phyloP scores from a whole-genome alignment of 53 echinoderm and acorn worm genomes.

The Apostichopus leukothele region DNA sequence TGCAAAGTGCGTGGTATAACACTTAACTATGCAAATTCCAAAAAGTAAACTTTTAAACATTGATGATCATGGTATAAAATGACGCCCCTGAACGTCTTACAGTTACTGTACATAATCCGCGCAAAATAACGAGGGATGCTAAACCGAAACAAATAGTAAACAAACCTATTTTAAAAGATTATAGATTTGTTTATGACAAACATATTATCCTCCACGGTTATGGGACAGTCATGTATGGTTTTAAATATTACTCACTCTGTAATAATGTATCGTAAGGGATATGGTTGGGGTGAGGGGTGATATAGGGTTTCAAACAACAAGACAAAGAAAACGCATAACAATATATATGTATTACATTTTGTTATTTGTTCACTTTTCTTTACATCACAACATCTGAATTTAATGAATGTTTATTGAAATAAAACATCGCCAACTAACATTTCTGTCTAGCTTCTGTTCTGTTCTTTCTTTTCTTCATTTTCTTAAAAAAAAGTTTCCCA shows the following conservation, averaged over 20 bases:
- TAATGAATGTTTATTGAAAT: too few relatives aligned
- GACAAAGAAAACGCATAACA: too few relatives aligned
- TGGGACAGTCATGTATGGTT: slow-evolving; percentile 55
- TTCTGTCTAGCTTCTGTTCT: too few relatives aligned
- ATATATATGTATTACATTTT: too few relatives aligned
- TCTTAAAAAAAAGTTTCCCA: too few relatives aligned
- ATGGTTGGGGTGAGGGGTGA: too few relatives aligned
- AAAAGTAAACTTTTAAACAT: slow-evolving; percentile 63
- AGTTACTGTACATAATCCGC: slow-evolving; percentile 26
- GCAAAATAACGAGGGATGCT: slow-evolving; percentile 48
- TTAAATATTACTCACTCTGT: neutral
- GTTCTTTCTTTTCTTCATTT: too few relatives aligned
- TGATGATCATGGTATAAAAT: slow-evolving; percentile 56
- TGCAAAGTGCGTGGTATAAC: slow-evolving; percentile 70
- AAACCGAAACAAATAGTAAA: slow-evolving; percentile 54
- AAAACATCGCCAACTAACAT: too few relatives aligned
- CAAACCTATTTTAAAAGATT: slow-evolving; percentile 48
- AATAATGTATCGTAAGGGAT: too few relatives aligned
- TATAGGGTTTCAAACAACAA: too few relatives aligned
- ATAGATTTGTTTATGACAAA: slow-evolving; percentile 65
- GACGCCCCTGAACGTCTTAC: slow-evolving; percentile 1
- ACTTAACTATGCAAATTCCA: slow-evolving; percentile 42
- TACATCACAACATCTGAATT: too few relatives aligned
- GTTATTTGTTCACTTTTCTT: too few relatives aligned
- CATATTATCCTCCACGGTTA: slow-evolving; percentile 46